Base-by-base conservation (phyloP, 2,888 invertebrate genomes). In the Campaea margaritaria region DNA sequence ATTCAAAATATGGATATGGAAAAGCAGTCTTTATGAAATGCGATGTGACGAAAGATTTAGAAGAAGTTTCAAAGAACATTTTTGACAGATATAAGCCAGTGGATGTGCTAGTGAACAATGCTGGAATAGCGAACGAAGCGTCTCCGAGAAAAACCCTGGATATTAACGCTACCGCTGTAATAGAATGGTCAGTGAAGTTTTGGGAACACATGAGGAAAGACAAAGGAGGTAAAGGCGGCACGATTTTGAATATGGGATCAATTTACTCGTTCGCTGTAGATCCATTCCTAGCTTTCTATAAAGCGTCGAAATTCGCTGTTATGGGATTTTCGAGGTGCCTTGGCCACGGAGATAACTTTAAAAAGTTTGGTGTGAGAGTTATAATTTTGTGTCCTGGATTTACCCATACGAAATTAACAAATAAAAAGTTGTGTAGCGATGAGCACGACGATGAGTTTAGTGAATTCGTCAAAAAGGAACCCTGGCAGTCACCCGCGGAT, bases 161-260 rank as follows among this genome's bases (percentile, higher is more conserved):
- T 38, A 74, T 87, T 13, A 93, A 93, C 46, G 51, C 70, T 0
- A 75, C 65, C 7, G 72, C 75, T 14, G 36, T 80, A 0, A 77
- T 82, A 45, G 78, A 76, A 36, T 81, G 93, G 63, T 85, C 88
- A 0, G 74, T 91, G 64, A 67, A 58, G 15, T 67, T 67, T 28
- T 84, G 93, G 62, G 85, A 94, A 58, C 85, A 93, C 73, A 93
- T 94, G 93, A 85, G 93, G 36, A 86, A 81, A 43, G 87, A 93
- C 65, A 87, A 86, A 48, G 89, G 91, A 0, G 93, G 93, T 0
- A 75, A 81, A 27, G 95, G 95, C 2, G 95, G 95, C 4, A 87
- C 92, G 2, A 90, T 95, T 42, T 86, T 95, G 14, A 95, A 95
- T 73, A 87, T 94, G 13, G 89, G 94, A 0, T 94, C 95, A 0